Base-by-base conservation (phyloP, 2,888 invertebrate genomes). In the Tanaodytes sp. region DNA sequence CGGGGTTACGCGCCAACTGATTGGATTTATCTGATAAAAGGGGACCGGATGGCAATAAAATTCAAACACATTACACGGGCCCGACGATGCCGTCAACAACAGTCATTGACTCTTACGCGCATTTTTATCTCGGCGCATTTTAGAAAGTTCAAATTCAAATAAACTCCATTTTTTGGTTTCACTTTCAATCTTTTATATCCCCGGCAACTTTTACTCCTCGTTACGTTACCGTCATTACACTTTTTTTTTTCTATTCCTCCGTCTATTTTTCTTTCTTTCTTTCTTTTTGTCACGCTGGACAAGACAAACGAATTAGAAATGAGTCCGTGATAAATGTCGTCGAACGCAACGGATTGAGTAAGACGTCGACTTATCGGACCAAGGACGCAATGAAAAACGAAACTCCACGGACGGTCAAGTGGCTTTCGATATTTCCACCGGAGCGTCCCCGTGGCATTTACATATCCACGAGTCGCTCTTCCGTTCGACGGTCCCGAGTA, bases 121-220 rank as follows among this genome's bases (percentile, higher is more conserved):
- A 58, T 58, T 65, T 36, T 65, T 36, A 12, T 15, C 6, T n/a
- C 23, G 30, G 19, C 16, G 15, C 31, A 23, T 39, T 51, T 65
- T 65, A 55, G 65, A 65, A 65, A 65, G 65, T 65, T 58, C 40
- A 58, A 58, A 52, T 58, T 65, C 51, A 27, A 65, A 65, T 58
- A 23, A 39, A n/a, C 43, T 39, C 3, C 16, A 11, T 31, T 63
- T 39, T 45, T 58, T 57, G 45, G 27, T 65, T 65, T 65, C 58
- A 58, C 58, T 65, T 58, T 65, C 57, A 16, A 16, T 15, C 33
- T 39, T 45, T 39, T 18, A 23, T 58, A 58, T 52, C 45, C 49
- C 42, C n/a, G 27, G 27, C n/a, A 2, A 18, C 30, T 43, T 54
- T 23, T 11, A 43, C 12, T n/a, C 11, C 31, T 11, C 16, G 39